Conservation (phyloP, 2,113 vertebrate species). For the Pygathrix nemaeus region DNA sequence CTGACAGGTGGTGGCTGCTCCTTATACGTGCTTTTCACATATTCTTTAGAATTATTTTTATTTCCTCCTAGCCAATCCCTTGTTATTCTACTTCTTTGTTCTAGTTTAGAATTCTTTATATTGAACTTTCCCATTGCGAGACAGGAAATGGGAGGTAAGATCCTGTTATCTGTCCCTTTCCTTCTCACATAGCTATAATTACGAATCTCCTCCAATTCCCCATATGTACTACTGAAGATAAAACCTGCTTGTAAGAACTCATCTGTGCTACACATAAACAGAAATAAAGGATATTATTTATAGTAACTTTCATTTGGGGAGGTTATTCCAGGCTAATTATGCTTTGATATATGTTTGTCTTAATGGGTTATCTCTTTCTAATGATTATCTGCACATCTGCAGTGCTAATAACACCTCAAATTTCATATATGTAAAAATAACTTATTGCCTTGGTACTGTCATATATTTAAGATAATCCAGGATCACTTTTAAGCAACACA, state of each 20-base stretch:
- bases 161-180: background rate
- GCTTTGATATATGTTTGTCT: background rate
- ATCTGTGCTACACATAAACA: background rate
- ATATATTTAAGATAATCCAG: background rate
- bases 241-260: background rate
- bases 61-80: background rate
- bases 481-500: background rate
- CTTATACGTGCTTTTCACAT: background rate
- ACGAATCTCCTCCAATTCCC: background rate
- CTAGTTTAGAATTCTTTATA: slow-evolving; percentile 13
- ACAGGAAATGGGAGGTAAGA: background rate
- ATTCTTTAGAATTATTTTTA: slow-evolving; percentile 13
- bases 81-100: background rate
- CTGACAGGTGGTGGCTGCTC: background rate
- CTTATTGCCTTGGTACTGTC: background rate
- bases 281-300: background rate
- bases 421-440: slow-evolving; percentile 9
- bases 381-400: background rate
- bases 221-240: background rate
- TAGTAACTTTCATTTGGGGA: background rate
- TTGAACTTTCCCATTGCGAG: background rate
- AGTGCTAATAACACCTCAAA: background rate
- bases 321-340: background rate
- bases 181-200: background rate
- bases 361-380: background rate